Evolutionary conservation across 2,797 vertebrate genomes (phyloP).

Genomic region (Sebastes itinus): DNA sequence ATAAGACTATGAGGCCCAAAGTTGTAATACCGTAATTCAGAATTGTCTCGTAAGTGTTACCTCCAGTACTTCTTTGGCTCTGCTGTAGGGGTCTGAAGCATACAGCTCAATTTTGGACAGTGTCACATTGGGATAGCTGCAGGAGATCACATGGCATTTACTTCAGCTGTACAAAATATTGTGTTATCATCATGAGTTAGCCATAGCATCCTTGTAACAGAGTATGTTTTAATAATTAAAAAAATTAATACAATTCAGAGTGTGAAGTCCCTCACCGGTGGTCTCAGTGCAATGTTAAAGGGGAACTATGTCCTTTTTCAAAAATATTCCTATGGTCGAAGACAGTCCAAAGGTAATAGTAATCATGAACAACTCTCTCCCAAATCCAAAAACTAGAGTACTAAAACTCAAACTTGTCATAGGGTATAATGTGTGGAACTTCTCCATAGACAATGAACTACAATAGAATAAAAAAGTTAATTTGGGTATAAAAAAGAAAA

Average conservation of each 20-base stretch:
- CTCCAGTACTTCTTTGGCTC: conserved; percentile 79
- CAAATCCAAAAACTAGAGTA: too few species aligned
- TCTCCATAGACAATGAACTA: too few species aligned
- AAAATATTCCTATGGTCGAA: too few species aligned
- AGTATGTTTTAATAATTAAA: background rate
- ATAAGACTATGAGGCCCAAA: background rate
- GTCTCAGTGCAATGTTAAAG: background rate
- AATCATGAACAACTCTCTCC: too few species aligned
- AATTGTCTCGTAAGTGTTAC: conserved; percentile 66
- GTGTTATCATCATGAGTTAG: background rate
- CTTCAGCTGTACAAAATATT: background rate
- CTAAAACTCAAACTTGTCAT: too few species aligned
- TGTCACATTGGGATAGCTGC: conserved; percentile 87
- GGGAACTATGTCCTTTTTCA: too few species aligned
- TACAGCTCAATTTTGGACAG: conserved; percentile 83
- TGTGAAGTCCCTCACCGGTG: background rate
- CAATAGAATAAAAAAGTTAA: too few species aligned
- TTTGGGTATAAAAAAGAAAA: too few species aligned
- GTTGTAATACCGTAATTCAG: background rate
- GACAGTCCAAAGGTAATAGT: too few species aligned
- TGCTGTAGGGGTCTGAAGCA: conserved; percentile 82
- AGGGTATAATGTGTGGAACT: too few species aligned
- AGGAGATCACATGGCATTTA: conserved; percentile 32
- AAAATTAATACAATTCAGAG: background rate
- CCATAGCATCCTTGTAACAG: background rate